These are phyloP conservation scores for Whitmania pigra DNA, from an alignment of 1,140 invertebrate genomes.

Conservation along the genomic window DNA sequence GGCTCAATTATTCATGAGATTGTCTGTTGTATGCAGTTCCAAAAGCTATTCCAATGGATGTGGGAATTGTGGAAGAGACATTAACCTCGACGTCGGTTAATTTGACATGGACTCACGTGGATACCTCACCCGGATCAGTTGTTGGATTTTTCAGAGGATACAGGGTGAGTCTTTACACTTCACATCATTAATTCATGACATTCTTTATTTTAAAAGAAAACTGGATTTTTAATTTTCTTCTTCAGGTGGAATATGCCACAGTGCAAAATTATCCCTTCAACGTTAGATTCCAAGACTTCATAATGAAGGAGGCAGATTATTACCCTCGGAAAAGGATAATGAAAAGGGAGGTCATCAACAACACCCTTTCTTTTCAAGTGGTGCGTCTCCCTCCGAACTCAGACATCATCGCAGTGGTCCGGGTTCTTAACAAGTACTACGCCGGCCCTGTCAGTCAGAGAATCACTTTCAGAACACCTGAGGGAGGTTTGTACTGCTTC, in stretches of 20 bases:
- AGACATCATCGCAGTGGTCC: slow-evolving; percentile 48
- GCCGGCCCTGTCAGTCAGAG: slow-evolving; percentile 75
- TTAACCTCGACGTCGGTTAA: slow-evolving; percentile 7
- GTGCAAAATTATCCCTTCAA: slow-evolving; percentile 17
- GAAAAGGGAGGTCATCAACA: background rate
- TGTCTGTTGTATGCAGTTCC: background rate
- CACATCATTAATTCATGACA: background rate
- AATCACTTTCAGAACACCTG: slow-evolving; percentile 71
- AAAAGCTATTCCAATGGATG: slow-evolving; percentile 1
- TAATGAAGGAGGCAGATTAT: slow-evolving; percentile 21
- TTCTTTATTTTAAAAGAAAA: background rate
- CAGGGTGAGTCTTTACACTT: slow-evolving; percentile 16
- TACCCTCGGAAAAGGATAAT: slow-evolving; percentile 22
- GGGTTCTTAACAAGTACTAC: slow-evolving; percentile 75
- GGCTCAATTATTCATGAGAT: background rate
- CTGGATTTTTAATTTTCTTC: background rate
- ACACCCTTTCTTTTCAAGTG: slow-evolving; percentile 13
- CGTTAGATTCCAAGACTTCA: slow-evolving; percentile 22
- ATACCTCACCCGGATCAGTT: slow-evolving; percentile 18
- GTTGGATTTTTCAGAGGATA: slow-evolving; percentile 25
- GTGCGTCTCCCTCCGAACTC: slow-evolving; percentile 19
- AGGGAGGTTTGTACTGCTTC: slow-evolving; percentile 53
- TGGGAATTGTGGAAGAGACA: slow-evolving; percentile 10
- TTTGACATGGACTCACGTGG: slow-evolving; percentile 21
- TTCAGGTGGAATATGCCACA: slow-evolving; percentile 23